Conservation (phyloP, 2,113 vertebrate genomes). For the Indicator maculatus region DNA sequence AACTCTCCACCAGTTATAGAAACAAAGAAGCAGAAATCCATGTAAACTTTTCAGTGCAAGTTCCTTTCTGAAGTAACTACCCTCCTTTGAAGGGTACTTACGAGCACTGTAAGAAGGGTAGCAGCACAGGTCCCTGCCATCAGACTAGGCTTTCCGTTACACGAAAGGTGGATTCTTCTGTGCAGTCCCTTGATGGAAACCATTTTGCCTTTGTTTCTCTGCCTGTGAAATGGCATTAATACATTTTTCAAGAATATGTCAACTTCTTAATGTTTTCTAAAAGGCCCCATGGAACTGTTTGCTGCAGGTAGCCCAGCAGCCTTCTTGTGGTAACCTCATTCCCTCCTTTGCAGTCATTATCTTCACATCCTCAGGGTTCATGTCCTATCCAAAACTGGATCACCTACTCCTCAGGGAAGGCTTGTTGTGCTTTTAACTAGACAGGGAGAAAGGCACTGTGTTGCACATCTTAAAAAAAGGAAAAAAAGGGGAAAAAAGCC, state of each 20-base stretch:
- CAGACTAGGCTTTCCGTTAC: background rate
- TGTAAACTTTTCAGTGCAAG: background rate
- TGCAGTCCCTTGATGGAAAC: background rate
- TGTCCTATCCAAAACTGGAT: background rate
- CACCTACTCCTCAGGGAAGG: background rate
- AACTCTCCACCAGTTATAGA: background rate
- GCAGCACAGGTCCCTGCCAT: background rate
- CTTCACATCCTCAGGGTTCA: background rate
- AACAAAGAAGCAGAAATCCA: background rate
- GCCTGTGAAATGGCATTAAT: background rate
- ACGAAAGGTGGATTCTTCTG: background rate
- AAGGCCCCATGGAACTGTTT: background rate
- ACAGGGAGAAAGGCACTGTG: background rate
- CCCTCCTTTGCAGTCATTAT: background rate
- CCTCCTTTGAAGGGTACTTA: background rate
- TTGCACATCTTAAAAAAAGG: background rate
- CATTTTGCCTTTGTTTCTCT: background rate
- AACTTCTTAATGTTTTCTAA: background rate
- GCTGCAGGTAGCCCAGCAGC: background rate
- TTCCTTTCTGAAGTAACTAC: background rate
- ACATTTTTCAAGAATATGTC: background rate
- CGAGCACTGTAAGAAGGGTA: background rate
- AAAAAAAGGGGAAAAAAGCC: background rate
- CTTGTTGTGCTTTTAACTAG: background rate
- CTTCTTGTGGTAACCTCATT: background rate